Conservation (phyloP, 2,888 invertebrate genomes). For the Cheilosia vulpina region DNA sequence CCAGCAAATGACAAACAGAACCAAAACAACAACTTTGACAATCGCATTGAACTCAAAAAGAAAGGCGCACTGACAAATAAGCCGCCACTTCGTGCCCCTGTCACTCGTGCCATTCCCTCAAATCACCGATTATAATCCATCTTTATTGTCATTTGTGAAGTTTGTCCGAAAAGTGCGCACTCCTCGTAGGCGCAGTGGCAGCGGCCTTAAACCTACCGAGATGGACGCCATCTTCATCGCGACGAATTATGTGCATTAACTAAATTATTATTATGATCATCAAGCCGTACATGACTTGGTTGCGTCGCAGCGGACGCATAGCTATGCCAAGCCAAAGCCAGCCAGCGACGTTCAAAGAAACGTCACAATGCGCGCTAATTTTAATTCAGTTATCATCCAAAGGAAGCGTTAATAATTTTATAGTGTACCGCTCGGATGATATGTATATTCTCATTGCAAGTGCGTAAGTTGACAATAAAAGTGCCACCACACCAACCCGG, state of each 20-base stretch:
- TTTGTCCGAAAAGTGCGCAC: constrained; percentile 44
- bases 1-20: constrained; percentile 10
- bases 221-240: constrained; percentile 50
- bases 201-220: constrained; percentile 18
- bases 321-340: constrained; percentile 15
- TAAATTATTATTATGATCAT: constrained; percentile 12
- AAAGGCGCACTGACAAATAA: constrained; percentile 57
- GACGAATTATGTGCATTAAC: constrained; percentile 21
- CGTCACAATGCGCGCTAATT: constrained; percentile 65
- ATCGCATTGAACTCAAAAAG: constrained; percentile 49
- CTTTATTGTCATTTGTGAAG: constrained; percentile 36
- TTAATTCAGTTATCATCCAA: constrained; percentile 74
- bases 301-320: constrained; percentile 41
- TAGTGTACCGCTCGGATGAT: constrained; percentile 3
- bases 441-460: constrained; percentile 47
- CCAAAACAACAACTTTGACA: constrained; percentile 26
- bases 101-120: constrained; percentile 41
- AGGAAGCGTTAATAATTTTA: constrained; percentile 73
- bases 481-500: constrained; percentile 36
- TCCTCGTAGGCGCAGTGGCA: background rate
- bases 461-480: constrained; percentile 68
- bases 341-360: constrained; percentile 29
- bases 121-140: constrained; percentile 68
- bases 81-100: constrained; percentile 39
- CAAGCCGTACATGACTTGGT: constrained; percentile 41